phyloP scores from a whole-genome alignment of 2,113 vertebrate species.

The Triplophysa tibetana region DNA sequence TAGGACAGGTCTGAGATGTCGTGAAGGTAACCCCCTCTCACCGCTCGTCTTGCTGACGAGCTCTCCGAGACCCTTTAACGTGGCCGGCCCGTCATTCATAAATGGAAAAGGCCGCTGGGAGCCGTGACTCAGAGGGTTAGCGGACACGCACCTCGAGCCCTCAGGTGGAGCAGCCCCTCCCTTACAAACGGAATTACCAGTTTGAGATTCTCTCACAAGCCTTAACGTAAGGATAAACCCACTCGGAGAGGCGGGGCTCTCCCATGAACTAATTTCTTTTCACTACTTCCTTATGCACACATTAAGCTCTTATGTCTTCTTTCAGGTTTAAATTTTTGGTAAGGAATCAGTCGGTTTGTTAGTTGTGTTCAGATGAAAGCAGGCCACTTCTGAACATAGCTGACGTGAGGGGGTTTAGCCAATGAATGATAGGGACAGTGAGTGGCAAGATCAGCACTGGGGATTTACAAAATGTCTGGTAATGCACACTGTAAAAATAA shows the following conservation, averaged over 20 bases:
- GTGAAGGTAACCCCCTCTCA: conserved; percentile 14
- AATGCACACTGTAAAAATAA: not conserved
- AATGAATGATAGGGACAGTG: conserved; percentile 54
- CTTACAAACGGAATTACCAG: conserved; percentile 10
- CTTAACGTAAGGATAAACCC: conserved; percentile 24
- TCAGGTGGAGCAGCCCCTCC: conserved; percentile 10
- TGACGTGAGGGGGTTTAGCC: conserved; percentile 33
- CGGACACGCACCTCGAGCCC: not conserved
- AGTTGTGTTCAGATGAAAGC: conserved; percentile 5
- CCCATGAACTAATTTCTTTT: conserved; percentile 3
- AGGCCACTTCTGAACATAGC: conserved; percentile 8
- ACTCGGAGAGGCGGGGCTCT: conserved; percentile 29
- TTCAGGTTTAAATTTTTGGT: not conserved
- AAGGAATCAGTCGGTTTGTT: conserved; percentile 33
- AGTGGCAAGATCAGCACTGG: conserved; percentile 11
- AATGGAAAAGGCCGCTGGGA: not conserved
- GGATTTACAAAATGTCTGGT: conserved; percentile 32
- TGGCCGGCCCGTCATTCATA: conserved; percentile 20
- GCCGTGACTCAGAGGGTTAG: not conserved
- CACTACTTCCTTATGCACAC: conserved; percentile 1
- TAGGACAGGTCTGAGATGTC: conserved; percentile 10
- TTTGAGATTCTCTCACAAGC: conserved; percentile 11
- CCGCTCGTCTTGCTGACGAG: not conserved
- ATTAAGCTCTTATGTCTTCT: not conserved
- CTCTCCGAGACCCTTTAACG: conserved; percentile 9